Evolutionary conservation across 2,113 vertebrate species (phyloP), one percentile per base, ranked within the genome.

Genomic region (Spea bombifrons): DNA sequence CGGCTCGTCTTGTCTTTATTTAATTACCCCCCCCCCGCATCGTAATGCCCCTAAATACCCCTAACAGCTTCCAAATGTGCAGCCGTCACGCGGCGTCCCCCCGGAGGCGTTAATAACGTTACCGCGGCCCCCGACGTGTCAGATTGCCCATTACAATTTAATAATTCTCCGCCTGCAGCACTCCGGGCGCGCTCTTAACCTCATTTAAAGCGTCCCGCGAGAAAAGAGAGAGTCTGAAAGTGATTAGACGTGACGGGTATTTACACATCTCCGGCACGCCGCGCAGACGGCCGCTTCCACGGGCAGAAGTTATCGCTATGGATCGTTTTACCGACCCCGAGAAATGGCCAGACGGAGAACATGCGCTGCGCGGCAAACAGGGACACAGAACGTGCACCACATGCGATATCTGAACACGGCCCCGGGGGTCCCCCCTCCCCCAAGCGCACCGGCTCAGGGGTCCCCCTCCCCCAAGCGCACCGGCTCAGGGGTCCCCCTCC

Each of bases 41-140:
- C 66, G 4, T 59, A 47, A 59, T 69, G 65, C 13, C n/a, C 50
- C 45, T 30, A 71, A 68, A 69, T 68, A 66, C 66, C 8, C 6
- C 50, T 75, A 69, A 76, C 52, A 30, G 66, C n/a, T 76, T 76
- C 75, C 75, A 76, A 66, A 76, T 76, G 74, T 75, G 17, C n/a
- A 55, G 64, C 64, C 74, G 73, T 17, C 61, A 9, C 45, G 44
- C 66, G 9, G 8, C 43, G 5, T 12, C 8, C 47, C 7, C 64
- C 75, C 9, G 43, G 30, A 65, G 75, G 75, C 75, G 65, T 16
- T 75, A 66, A 75, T 65, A 66, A 45, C 4, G 30, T 66, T 52
- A 50, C 5, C 53, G 63, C 30, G 8, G 63, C 17, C 10, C 64
- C 64, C 15, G 30, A n/a, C 74, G 74, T 59, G 75, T 76, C 75